A percentile compares a stretch with the other conserved stretches of the same genome.
Evolutionary conservation across 92 coral and sea anemone genomes (phyloP).

Genomic region (Epizoanthus illoricatus): DNA sequence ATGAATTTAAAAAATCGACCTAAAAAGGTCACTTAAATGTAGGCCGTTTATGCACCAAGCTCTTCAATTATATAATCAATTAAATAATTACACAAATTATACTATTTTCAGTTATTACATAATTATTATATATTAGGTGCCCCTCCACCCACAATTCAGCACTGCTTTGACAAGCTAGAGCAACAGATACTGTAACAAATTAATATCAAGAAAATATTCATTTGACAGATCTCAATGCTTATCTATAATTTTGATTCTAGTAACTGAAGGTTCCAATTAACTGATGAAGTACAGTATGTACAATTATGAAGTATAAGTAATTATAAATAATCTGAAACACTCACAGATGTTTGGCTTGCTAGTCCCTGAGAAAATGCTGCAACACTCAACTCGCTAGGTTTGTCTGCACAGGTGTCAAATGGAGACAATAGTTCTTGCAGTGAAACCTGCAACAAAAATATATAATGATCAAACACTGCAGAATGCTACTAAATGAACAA

Average conservation of each 20-base stretch:
- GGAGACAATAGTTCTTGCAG: conserved; percentile 13
- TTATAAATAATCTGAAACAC: background rate
- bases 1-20: no score
- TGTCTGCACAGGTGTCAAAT: conserved; percentile 15
- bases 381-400: conserved; percentile 17
- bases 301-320: background rate
- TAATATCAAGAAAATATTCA: background rate
- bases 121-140: no score
- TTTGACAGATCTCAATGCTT: background rate
- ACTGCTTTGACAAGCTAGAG: no score
- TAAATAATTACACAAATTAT: no score
- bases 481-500: no score
- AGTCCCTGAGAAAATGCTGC: conserved; percentile 6
- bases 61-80: no score
- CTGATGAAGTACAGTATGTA: background rate
- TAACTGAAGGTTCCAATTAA: background rate
- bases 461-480: background rate
- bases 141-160: no score
- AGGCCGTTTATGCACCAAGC: no score
- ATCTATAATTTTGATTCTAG: background rate
- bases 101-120: no score
- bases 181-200: no score
- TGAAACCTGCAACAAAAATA: conserved; percentile 1
- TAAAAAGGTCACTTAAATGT: no score
- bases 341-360: background rate